These are phyloP conservation scores for Hetaerina titia DNA, from an alignment of 2,888 invertebrate species.

Conservation along the genomic window DNA sequence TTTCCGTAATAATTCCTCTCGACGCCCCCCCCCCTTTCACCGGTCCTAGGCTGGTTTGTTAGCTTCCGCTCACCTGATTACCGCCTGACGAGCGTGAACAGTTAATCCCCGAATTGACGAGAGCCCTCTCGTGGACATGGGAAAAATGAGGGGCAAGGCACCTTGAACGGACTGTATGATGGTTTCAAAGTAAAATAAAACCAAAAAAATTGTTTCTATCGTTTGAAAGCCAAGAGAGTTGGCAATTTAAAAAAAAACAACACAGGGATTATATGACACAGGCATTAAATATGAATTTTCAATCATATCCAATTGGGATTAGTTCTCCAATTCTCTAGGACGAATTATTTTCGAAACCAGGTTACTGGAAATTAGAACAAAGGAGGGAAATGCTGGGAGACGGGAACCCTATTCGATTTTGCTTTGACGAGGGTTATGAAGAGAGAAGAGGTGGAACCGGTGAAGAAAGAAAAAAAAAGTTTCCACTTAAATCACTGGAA, in stretches of 20 bases:
- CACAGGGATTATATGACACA: not conserved
- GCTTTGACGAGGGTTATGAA: not conserved
- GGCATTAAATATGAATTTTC: conserved; percentile 61
- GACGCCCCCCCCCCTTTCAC: not conserved
- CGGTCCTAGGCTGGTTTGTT: too few relatives aligned
- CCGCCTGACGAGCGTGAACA: not conserved
- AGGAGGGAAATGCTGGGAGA: not conserved
- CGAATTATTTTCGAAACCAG: not conserved
- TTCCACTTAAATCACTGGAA: too few relatives aligned
- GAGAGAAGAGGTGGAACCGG: not conserved
- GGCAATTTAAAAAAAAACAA: not conserved
- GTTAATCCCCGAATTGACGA: not conserved
- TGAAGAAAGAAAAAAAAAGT: not conserved
- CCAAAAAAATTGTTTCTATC: not conserved
- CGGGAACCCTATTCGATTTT: not conserved
- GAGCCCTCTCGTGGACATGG: not conserved
- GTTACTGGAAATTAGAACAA: not conserved
- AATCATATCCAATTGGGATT: not conserved
- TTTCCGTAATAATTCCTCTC: not conserved
- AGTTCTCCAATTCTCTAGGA: not conserved
- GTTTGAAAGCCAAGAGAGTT: not conserved
- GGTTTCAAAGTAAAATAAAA: not conserved
- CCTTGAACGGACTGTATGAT: not conserved
- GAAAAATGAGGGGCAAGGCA: not conserved
- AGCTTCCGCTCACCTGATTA: not conserved